Conservation (phyloP, 1,140 invertebrate genomes). For the Saxidomus purpurata region DNA sequence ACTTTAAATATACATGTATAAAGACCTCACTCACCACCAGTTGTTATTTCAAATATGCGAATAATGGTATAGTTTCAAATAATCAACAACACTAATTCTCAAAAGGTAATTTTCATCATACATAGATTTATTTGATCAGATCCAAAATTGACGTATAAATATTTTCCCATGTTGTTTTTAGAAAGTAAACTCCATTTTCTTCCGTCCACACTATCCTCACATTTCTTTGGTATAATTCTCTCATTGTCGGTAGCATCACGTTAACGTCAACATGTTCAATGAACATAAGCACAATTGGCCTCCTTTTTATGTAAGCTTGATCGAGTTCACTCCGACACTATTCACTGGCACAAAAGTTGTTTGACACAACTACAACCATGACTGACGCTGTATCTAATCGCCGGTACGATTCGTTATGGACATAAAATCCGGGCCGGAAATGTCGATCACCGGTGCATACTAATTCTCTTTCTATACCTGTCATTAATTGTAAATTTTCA, state of each 20-base stretch:
- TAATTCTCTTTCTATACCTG: not conserved
- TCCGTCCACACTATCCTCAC: not conserved
- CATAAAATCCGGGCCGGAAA: not conserved
- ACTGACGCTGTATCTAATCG: not conserved
- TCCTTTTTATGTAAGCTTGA: not conserved
- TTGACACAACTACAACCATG: not conserved
- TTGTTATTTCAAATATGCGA: too few species aligned
- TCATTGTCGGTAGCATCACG: not conserved
- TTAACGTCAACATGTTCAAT: not conserved
- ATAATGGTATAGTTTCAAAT: too few species aligned
- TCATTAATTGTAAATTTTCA: not conserved
- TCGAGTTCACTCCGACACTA: constrained; percentile 5
- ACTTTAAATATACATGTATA: too few species aligned
- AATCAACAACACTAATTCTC: too few species aligned
- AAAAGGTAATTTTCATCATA: too few species aligned
- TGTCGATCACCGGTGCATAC: constrained; percentile 4
- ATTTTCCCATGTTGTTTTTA: constrained; percentile 31
- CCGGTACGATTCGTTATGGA: not conserved
- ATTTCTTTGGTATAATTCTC: not conserved
- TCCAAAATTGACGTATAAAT: constrained; percentile 5
- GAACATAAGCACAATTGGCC: constrained; percentile 1
- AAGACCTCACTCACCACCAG: too few species aligned
- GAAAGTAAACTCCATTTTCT: not conserved
- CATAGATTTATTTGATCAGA: not conserved
- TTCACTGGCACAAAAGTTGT: not conserved